Evolutionary conservation across 2,113 vertebrate species (phyloP).

Genomic region (Hoplias malabaricus): DNA sequence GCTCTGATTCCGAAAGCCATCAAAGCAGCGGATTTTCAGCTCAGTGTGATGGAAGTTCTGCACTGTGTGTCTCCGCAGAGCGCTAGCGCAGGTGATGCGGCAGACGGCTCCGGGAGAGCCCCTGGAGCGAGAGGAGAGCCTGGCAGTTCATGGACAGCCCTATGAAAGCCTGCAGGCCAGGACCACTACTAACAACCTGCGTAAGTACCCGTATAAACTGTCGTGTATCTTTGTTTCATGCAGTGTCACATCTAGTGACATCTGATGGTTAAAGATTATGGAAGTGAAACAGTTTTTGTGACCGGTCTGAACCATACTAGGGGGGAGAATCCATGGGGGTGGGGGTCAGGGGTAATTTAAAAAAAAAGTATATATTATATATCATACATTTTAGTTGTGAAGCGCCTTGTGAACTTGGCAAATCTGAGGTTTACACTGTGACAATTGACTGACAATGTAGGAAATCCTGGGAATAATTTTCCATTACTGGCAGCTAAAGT

Average conservation of each 20-base stretch:
- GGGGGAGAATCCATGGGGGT: no score
- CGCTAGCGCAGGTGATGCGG: constrained; percentile 93
- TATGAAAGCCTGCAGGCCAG: constrained; percentile 90
- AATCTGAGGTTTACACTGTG: no score
- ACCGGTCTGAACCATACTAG: no score
- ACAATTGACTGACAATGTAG: background rate
- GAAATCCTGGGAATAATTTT: background rate
- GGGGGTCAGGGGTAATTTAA: no score
- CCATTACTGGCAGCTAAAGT: background rate
- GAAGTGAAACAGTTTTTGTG: no score
- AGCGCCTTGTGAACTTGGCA: no score
- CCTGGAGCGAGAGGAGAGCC: constrained; percentile 83
- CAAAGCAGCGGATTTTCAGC: background rate
- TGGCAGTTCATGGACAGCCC: constrained; percentile 85
- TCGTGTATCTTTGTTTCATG: no score
- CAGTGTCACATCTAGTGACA: no score
- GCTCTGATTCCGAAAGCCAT: background rate
- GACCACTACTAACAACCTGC: constrained; percentile 83
- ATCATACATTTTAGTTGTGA: no score
- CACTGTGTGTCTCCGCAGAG: constrained; percentile 79
- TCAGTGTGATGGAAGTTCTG: constrained; percentile 29
- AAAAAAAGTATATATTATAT: no score
- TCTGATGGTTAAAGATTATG: no score
- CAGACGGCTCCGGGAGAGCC: constrained; percentile 86
- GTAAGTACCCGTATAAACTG: constrained; percentile 79